Evolutionary conservation across 2,797 vertebrate species (phyloP), one percentile per base, ranked within the genome.

Genomic region (Sebastolobus altivelis): DNA sequence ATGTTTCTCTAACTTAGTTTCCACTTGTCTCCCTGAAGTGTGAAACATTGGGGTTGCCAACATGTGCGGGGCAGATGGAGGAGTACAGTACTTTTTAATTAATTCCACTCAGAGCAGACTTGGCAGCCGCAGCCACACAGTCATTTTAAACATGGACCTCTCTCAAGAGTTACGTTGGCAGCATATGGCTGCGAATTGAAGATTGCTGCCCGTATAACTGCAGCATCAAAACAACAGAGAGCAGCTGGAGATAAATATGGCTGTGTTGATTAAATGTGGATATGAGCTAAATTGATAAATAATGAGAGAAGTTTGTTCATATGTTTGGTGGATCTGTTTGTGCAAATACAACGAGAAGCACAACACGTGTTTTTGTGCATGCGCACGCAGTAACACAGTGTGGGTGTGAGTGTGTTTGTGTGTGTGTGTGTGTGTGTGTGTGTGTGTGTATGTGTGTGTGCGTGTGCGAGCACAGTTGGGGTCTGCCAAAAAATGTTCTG

Each of bases 71-170:
- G 83, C 88, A 93, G 89, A 92, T 91, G 87, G 91, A 86, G 65
- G 68, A 65, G 63, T 74, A 67, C 79, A 77, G 69, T 88, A 65
- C 72, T 86, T 90, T 87, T 90, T 93, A 89, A 93, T 92, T 83
- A 90, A 92, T 86, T 88, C 75, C 77, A 79, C 80, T 92, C 81
- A 73, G 82, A 79, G 72, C 73, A 22, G 54, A 63, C 76, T 88
- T 94, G 93, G 91, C 91, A 91, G 69, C 74, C 14, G 7, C 54
- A 6, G 61, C 35, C 35, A 38, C 54, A 43, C 49, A 85, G 77
- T 90, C 69, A 82, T 88, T 93, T 89, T 89, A 87, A 88, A 89
- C 87, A 83, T 72, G 86, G 90, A 75, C 85, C 61, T 72, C 85
- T 89, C 86, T 89, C 82, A 71, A 84, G 84, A 91, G 84, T 87